These are phyloP conservation scores for Osmoderma eremita DNA, from an alignment of 2,888 invertebrate genomes.

Conservation along the genomic window DNA sequence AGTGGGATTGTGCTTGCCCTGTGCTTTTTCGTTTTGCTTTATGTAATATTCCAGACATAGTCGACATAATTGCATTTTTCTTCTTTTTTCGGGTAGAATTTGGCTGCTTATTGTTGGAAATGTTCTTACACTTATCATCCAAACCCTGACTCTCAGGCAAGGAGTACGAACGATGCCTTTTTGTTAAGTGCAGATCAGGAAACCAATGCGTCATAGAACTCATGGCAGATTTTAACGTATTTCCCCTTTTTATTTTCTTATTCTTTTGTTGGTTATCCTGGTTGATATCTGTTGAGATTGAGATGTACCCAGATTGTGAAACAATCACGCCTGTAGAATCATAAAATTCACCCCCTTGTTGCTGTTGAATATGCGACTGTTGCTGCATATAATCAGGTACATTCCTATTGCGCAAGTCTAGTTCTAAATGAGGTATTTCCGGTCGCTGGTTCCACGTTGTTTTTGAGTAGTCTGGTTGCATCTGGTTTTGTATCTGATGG, in stretches of 20 bases:
- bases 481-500: conserved; percentile 50
- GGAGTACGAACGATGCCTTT: conserved; percentile 83
- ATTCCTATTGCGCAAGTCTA: conserved; percentile 66
- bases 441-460: conserved; percentile 59
- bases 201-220: conserved; percentile 83
- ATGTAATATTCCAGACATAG: conserved; percentile 85
- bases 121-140: conserved; percentile 63
- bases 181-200: conserved; percentile 81
- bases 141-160: conserved; percentile 73
- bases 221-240: conserved; percentile 82
- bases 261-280: conserved; percentile 66
- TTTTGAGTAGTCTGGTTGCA: conserved; percentile 54
- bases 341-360: conserved; percentile 59
- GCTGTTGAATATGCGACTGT: conserved; percentile 46
- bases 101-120: conserved; percentile 47
- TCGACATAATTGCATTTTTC: conserved; percentile 82
- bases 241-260: conserved; percentile 76
- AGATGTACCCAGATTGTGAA: conserved; percentile 81
- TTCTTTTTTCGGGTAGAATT: conserved; percentile 71
- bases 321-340: conserved; percentile 73
- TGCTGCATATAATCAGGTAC: conserved; percentile 64
- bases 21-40: conserved; percentile 80
- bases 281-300: conserved; percentile 76
- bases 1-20: conserved; percentile 68
- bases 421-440: conserved; percentile 62